Evolutionary conservation across 2,797 vertebrate genomes (phyloP).

Genomic region (Ctenochaetus hawaiiensis): DNA sequence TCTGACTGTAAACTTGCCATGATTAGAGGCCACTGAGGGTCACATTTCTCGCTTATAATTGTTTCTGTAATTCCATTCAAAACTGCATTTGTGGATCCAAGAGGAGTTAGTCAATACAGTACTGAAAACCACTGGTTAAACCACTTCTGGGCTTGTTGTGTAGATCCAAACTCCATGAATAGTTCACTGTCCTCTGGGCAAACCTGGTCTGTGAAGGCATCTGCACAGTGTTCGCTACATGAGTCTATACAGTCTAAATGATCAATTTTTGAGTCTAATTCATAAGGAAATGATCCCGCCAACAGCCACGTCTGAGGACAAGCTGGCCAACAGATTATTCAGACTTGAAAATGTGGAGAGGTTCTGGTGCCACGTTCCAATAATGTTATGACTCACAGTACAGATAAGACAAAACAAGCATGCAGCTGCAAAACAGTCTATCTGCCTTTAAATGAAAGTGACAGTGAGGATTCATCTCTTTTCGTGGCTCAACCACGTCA

Average conservation of each 20-base stretch:
- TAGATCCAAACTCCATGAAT: not conserved
- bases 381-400: constrained; percentile 29
- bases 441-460: not conserved
- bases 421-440: not conserved
- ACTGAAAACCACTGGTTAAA: constrained; percentile 4
- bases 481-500: not conserved
- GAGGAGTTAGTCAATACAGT: not conserved
- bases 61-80: not conserved
- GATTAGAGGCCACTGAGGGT: not conserved
- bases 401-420: constrained; percentile 4
- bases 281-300: constrained; percentile 31
- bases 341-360: constrained; percentile 19
- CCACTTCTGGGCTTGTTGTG: not conserved
- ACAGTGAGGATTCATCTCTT: not conserved
- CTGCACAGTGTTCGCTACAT: constrained; percentile 7
- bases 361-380: constrained; percentile 21
- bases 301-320: constrained; percentile 15
- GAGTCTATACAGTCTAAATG: constrained; percentile 4
- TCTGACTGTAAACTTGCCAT: not conserved
- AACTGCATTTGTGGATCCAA: not conserved
- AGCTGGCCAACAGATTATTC: constrained; percentile 21
- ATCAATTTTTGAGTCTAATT: constrained; percentile 16
- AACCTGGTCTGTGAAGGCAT: constrained; percentile 22
- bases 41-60: not conserved
- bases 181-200: constrained; percentile 31